Evolutionary conservation across 2,113 vertebrate species (phyloP), one percentile per base, ranked within the genome.

Genomic region (Cephalopterus ornatus): DNA sequence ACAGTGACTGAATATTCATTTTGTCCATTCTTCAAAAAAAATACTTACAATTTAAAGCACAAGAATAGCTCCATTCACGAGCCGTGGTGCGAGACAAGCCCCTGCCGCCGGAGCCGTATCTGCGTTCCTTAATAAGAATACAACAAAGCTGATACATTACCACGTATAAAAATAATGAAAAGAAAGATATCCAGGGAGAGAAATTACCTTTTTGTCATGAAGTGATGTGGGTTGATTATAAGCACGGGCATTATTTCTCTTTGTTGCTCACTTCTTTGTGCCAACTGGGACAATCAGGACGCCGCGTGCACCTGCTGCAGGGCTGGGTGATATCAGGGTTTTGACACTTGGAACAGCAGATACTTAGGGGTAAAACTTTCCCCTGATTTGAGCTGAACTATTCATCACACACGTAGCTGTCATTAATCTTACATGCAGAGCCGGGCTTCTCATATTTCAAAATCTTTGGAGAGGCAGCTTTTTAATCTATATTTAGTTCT

Each of bases 351-450:
- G 26, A 96, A 12, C 58, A 87, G 70, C 70, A 55, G 72, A 85
- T 56, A 89, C 85, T 90, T 85, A 50, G 49, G 78, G 78, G 77
- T 72, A 58, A 94, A 96, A 95, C 72, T 92, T 95, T 42, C 85
- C 56, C 93, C 84, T 93, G 93, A 89, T 96, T 96, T 93, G 85
- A 97, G 93, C 83, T 93, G 94, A 89, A 76, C 82, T 92, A 77
- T 75, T 95, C 97, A 96, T 97, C 80, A 93, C 80, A 86, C 93
- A 92, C 79, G 82, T 92, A 97, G 88, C 95, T 94, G 83, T 95
- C 97, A 98, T 98, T 98, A 97, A 98, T 98, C 98, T 98, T 98
- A 97, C 76, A 97, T 98, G 95, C 97, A 98, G 98, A 98, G 92
- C 95, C 93, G 95, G 92, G 77, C 96, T 97, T 88, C 96, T 97